A percentile compares a stretch with the other conserved stretches of the same genome.
Conservation (phyloP, 2,888 invertebrate genomes). For the Eristalis tenax region DNA sequence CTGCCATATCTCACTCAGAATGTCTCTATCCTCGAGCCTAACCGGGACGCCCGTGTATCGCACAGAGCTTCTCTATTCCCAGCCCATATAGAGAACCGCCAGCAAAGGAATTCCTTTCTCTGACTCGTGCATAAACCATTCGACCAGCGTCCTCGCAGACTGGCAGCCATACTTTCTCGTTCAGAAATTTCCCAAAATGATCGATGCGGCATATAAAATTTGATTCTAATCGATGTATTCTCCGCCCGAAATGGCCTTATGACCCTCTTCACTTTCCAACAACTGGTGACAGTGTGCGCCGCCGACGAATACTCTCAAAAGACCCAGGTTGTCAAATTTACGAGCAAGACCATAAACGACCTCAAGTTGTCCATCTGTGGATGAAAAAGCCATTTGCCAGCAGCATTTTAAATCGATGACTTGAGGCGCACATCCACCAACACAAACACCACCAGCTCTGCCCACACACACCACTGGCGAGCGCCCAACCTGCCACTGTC, state of each 20-base stretch:
- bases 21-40: background rate
- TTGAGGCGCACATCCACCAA: background rate
- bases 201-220: conserved; percentile 55
- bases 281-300: conserved; percentile 1
- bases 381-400: conserved; percentile 24
- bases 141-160: background rate
- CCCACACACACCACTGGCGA: conserved; percentile 33
- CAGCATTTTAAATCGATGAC: conserved; percentile 11
- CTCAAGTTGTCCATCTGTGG: conserved; percentile 60
- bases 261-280: conserved; percentile 58
- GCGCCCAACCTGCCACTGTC: conserved; percentile 38
- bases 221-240: conserved; percentile 56
- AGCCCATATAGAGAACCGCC: background rate
- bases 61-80: background rate
- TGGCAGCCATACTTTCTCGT: background rate
- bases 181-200: conserved; percentile 63
- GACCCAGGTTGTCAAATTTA: conserved; percentile 50
- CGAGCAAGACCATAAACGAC: conserved; percentile 68
- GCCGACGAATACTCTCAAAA: conserved; percentile 22
- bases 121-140: background rate
- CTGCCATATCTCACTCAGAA: background rate
- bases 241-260: conserved; percentile 48
- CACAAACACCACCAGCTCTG: conserved; percentile 8
- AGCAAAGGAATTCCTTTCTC: background rate
- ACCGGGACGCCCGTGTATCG: background rate